phyloP scores from a whole-genome alignment of 2,113 vertebrate genomes.

The Catagonus wagneri region DNA sequence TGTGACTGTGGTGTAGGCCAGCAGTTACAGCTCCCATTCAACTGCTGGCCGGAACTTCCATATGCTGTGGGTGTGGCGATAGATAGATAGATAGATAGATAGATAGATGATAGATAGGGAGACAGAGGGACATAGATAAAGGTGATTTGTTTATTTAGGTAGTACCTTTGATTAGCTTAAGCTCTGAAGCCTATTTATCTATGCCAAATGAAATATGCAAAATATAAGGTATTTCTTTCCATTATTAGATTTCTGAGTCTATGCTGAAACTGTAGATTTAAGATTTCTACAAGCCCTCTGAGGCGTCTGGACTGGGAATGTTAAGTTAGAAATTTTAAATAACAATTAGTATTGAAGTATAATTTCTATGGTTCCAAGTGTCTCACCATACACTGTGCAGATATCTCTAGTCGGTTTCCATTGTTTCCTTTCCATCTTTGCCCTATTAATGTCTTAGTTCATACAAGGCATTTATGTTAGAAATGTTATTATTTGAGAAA shows the following conservation, averaged over 20 bases:
- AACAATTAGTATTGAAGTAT: neutral
- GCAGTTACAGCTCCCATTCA: too few species aligned
- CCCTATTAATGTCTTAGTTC: neutral
- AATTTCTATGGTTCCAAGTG: neutral
- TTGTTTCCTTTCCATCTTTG: neutral
- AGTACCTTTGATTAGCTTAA: neutral
- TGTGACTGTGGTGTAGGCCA: too few species aligned
- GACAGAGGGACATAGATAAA: neutral
- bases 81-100: too few species aligned
- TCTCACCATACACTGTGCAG: neutral
- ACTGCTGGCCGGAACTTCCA: too few species aligned
- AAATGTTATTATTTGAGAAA: slow-evolving; percentile 25
- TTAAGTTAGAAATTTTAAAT: neutral
- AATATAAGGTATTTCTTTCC: neutral
- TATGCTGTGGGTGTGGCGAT: too few species aligned
- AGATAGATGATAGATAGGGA: too few species aligned
- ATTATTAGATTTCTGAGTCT: neutral
- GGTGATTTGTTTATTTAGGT: neutral
- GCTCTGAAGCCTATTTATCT: neutral
- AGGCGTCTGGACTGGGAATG: neutral
- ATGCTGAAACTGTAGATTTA: neutral
- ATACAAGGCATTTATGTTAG: neutral
- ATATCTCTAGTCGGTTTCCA: neutral
- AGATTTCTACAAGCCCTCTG: neutral
- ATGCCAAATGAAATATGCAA: neutral